Base-by-base conservation (phyloP, 53 echinoderm and acorn worm species). In the Echinometra lucunter region DNA sequence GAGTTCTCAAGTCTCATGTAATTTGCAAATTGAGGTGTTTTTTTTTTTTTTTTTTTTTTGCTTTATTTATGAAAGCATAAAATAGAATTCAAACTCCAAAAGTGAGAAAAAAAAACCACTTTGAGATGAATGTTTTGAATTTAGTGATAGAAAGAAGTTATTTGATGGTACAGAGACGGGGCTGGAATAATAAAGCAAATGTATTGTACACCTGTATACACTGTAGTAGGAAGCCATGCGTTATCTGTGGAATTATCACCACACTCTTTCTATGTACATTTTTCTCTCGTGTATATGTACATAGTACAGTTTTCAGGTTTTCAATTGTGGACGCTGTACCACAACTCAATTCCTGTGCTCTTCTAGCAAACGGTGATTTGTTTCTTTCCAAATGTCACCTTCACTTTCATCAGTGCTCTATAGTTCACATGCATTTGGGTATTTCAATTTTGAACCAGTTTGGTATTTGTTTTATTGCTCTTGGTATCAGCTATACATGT, bases 401-500 rank as follows among this genome's bases (percentile, higher is more conserved):
- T 40, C 78, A 42, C 42, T 78, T 23, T 78, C 78, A 78, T 78
- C 78, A 78, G 40, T 0, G n/a, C 32, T 72, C 2, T 78, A 23
- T 42, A 78, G 35, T 78, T 78, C 42, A 78, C 42, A 19, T 75
- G 34, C 75, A 75, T 78, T n/a, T 78, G 78, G 38, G 42, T 78
- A 40, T 78, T 78, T 78, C 78, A 78, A 78, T 78, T 78, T 38
- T 19, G 42, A 78, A 78, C 42, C 42, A 38, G 34, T 38, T 75
- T 75, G 75, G 19, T 74, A 8, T 74, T 13, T 56, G 16, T 58
- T 47, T 47, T 47, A 6, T 70, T 70, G 11, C 30, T 18, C 4
- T 37, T 75, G 75, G 3, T 38, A 19, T 37, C 38, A 38, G 11
- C 17, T 17, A 67, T 30, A 38, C 17, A 37, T 19, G 18, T 75